Evolutionary conservation across 1,140 invertebrate species (phyloP).

Genomic region (Acromyrmex echinatior): DNA sequence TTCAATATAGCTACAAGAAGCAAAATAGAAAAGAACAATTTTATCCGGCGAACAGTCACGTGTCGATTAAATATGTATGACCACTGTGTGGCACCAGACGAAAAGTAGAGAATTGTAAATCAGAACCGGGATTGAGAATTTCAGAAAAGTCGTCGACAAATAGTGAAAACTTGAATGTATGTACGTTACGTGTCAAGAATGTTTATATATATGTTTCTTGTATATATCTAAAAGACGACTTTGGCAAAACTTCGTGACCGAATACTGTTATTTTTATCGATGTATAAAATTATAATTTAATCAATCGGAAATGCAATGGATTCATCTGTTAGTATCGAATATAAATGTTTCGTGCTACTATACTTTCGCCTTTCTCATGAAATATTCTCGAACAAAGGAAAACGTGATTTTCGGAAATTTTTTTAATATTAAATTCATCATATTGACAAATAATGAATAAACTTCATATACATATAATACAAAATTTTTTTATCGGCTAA

Average conservation of each 20-base stretch:
- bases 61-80: constrained; percentile 76
- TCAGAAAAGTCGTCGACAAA: constrained; percentile 40
- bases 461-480: background rate
- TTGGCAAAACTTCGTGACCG: constrained; percentile 60
- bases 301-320: constrained; percentile 11
- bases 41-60: constrained; percentile 62
- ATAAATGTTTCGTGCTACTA: constrained; percentile 4
- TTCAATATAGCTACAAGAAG: background rate
- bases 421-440: background rate
- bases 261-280: constrained; percentile 58
- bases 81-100: constrained; percentile 47
- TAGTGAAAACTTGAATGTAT: background rate
- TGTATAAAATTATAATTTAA: constrained; percentile 73
- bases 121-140: constrained; percentile 42
- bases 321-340: constrained; percentile 47
- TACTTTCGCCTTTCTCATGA: background rate
- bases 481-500: background rate
- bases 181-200: constrained; percentile 17
- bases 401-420: background rate
- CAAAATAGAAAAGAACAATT: constrained; percentile 33
- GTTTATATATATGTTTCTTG: background rate
- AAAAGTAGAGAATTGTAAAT: constrained; percentile 72
- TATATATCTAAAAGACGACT: constrained; percentile 26
- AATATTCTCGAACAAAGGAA: background rate
- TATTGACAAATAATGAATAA: background rate